Conservation (phyloP, 2,113 vertebrate genomes). For the Prunella fulvescens region DNA sequence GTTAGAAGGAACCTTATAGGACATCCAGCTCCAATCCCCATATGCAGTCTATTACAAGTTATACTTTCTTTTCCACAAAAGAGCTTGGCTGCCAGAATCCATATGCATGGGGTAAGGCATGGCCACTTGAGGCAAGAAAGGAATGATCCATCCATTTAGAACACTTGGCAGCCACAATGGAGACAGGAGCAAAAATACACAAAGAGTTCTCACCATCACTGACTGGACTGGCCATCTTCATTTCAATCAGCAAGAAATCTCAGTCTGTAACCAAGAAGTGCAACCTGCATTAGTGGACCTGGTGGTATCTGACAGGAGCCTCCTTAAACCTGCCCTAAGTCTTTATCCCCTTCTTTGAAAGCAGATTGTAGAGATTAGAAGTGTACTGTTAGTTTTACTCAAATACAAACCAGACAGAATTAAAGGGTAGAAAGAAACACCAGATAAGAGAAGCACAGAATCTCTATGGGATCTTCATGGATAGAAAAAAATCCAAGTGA, state of each 20-base stretch:
- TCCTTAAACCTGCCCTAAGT: not conserved
- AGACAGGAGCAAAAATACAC: not conserved
- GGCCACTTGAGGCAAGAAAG: not conserved
- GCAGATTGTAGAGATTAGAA: not conserved
- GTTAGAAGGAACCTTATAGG: not conserved
- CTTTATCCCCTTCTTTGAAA: not conserved
- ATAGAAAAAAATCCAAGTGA: not conserved
- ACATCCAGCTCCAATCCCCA: not conserved
- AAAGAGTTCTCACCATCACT: conserved; percentile 56
- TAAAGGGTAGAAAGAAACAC: not conserved
- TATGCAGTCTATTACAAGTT: not conserved
- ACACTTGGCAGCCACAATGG: not conserved
- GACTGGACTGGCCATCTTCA: conserved; percentile 60
- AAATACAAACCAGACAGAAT: not conserved
- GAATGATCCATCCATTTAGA: not conserved
- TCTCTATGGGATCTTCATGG: not conserved
- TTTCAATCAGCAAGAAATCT: conserved; percentile 43
- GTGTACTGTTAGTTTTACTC: not conserved
- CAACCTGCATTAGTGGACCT: conserved; percentile 7
- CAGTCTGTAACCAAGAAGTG: conserved; percentile 61
- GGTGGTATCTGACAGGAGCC: not conserved
- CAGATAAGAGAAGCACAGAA: not conserved
- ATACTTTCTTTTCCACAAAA: not conserved
- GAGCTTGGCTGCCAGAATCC: not conserved
- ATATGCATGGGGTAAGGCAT: no score